Percentiles rank a stretch among this genome's conserved stretches.
These are phyloP conservation scores for Lumbricus terrestris DNA, from an alignment of 2,888 invertebrate genomes.

Conservation along the genomic window DNA sequence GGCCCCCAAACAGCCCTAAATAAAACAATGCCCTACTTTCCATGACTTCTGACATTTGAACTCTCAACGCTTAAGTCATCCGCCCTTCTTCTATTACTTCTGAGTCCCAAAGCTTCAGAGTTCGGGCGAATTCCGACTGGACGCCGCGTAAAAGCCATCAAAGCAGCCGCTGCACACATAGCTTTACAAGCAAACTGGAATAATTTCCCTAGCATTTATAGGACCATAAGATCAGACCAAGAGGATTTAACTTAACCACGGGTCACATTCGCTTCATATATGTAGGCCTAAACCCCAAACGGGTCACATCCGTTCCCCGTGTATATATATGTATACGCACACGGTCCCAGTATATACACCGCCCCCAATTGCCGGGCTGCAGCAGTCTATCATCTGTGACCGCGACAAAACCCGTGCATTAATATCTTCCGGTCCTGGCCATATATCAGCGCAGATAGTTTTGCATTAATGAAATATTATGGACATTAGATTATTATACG, in stretches of 20 bases:
- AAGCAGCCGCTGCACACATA: too few species aligned
- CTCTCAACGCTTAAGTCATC: not conserved
- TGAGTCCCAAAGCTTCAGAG: not conserved
- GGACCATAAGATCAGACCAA: not conserved
- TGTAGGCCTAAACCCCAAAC: not conserved
- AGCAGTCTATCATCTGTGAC: not conserved
- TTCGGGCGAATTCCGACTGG: not conserved
- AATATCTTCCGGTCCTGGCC: not conserved
- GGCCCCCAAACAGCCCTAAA: not conserved
- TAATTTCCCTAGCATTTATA: not conserved
- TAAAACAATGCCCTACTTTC: not conserved
- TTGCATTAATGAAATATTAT: not conserved
- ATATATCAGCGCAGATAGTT: not conserved
- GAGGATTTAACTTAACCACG: not conserved
- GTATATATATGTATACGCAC: too few species aligned
- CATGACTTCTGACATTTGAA: not conserved
- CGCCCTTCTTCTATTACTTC: not conserved
- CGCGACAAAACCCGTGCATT: not conserved
- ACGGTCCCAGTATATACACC: not conserved
- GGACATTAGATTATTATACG: too few species aligned
- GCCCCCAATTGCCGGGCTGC: not conserved
- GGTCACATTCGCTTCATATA: not conserved
- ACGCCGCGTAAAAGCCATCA: not conserved
- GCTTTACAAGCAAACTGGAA: not conserved
- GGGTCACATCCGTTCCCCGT: not conserved